phyloP scores from a whole-genome alignment of 2,888 invertebrate species.

The Elgonia sp. region DNA sequence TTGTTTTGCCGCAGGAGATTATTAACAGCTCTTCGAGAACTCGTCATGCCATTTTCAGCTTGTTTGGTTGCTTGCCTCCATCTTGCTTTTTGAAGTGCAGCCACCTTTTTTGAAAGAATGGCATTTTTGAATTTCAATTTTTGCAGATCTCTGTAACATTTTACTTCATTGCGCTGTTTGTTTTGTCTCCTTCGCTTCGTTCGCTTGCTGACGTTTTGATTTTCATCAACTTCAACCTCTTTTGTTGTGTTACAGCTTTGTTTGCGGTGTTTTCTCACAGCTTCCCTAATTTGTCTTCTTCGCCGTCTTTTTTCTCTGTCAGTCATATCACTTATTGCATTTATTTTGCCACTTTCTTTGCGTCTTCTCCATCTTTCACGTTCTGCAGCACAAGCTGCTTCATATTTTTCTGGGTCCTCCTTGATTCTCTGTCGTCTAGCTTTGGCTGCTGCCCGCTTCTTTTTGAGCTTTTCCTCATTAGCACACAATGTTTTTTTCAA shows the following conservation, averaged over 20 bases:
- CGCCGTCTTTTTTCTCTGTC: conserved; percentile 50
- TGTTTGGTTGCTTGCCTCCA: conserved; percentile 9
- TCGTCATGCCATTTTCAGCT: neutral
- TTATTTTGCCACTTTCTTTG: conserved; percentile 41
- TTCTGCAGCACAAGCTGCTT: conserved; percentile 29
- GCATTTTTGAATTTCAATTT: conserved; percentile 5
- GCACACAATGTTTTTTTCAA: neutral
- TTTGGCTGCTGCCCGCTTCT: conserved; percentile 20
- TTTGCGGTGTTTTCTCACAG: conserved; percentile 15
- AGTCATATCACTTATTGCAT: conserved; percentile 37
- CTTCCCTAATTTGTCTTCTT: conserved; percentile 14
- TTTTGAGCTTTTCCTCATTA: conserved; percentile 20
- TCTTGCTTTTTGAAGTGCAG: neutral
- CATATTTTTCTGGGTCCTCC: conserved; percentile 43
- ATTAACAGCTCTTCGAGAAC: conserved; percentile 31
- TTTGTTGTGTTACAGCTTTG: neutral
- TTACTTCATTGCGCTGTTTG: neutral
- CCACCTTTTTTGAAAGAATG: neutral
- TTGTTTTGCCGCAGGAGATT: neutral
- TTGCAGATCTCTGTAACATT: conserved; percentile 29
- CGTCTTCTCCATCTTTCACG: conserved; percentile 46
- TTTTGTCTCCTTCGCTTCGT: conserved; percentile 18
- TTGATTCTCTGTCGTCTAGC: conserved; percentile 26
- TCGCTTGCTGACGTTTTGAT: conserved; percentile 2
- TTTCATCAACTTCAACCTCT: neutral